These are phyloP conservation scores for Muntiacus reevesi DNA, from an alignment of 2,113 vertebrate genomes.

Conservation along the genomic window DNA sequence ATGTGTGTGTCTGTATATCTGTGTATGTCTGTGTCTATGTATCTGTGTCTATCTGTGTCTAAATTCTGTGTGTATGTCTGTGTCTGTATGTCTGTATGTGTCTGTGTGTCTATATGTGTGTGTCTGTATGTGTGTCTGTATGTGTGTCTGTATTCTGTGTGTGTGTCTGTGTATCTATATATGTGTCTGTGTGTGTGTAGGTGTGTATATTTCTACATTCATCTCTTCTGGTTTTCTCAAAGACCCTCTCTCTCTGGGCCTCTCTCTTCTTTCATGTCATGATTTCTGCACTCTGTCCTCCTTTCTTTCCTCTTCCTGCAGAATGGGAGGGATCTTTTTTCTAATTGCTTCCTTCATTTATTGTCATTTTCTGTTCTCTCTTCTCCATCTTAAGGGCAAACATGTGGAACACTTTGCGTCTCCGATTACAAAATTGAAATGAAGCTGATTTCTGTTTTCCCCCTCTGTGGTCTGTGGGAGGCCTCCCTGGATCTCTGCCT, in stretches of 20 bases:
- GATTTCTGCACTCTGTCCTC: background rate
- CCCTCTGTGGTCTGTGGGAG: background rate
- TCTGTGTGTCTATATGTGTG: background rate
- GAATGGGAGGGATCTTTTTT: background rate
- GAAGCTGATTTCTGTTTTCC: background rate
- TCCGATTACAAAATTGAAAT: background rate
- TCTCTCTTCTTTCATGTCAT: too few relatives aligned
- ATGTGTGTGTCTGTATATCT: background rate
- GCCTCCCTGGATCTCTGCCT: background rate
- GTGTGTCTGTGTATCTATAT: rapidly evolving
- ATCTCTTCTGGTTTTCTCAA: background rate
- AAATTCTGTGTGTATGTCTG: background rate
- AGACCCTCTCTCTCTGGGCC: background rate
- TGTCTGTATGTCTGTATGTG: background rate
- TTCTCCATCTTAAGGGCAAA: conserved; percentile 36
- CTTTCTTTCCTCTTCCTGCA: background rate
- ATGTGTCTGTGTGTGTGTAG: background rate
- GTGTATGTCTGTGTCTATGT: background rate
- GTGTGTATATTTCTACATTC: rapidly evolving
- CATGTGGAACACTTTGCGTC: background rate
- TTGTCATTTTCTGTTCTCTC: background rate
- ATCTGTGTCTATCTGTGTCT: background rate
- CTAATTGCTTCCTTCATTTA: background rate
- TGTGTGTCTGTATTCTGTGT: background rate
- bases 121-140: background rate